These are phyloP conservation scores for Gonocerus acuteangulatus DNA, from an alignment of 2,888 invertebrate species.

Conservation along the genomic window DNA sequence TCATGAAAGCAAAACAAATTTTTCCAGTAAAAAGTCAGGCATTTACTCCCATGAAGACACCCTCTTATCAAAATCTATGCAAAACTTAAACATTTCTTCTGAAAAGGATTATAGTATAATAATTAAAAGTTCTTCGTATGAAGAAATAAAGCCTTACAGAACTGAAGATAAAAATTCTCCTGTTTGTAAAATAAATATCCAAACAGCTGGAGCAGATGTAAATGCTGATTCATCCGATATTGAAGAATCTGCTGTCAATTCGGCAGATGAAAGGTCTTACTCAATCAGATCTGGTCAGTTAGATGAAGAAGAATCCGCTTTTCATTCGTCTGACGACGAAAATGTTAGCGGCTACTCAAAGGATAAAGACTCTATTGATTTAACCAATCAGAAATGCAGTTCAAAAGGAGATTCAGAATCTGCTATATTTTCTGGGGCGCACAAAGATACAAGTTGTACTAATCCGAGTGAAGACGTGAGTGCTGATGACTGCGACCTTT, in stretches of 20 bases:
- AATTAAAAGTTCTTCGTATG: conserved; percentile 14
- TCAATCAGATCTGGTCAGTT: conserved; percentile 9
- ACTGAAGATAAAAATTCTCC: background rate
- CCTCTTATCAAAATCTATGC: conserved; percentile 1
- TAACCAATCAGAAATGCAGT: background rate
- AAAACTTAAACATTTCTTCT: conserved; percentile 8
- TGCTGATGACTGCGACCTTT: conserved; percentile 15
- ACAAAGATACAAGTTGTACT: conserved; percentile 10
- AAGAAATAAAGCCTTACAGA: background rate
- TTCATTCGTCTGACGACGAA: conserved; percentile 16
- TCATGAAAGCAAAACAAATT: too few relatives aligned
- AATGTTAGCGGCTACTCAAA: background rate
- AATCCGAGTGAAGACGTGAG: conserved; percentile 11
- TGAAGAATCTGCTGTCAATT: conserved; percentile 12
- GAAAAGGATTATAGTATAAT: background rate
- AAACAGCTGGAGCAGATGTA: background rate
- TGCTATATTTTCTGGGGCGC: background rate
- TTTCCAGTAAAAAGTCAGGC: too few relatives aligned
- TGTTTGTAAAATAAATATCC: conserved; percentile 6
- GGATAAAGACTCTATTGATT: background rate
- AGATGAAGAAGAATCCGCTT: conserved; percentile 14
- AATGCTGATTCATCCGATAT: conserved; percentile 15
- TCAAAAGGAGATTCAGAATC: conserved; percentile 10
- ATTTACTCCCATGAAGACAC: background rate
- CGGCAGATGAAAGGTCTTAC: conserved; percentile 10